Evolutionary conservation across 2,888 invertebrate species (phyloP), one percentile per base, ranked within the genome.

Genomic region (Calephelis perditalis): DNA sequence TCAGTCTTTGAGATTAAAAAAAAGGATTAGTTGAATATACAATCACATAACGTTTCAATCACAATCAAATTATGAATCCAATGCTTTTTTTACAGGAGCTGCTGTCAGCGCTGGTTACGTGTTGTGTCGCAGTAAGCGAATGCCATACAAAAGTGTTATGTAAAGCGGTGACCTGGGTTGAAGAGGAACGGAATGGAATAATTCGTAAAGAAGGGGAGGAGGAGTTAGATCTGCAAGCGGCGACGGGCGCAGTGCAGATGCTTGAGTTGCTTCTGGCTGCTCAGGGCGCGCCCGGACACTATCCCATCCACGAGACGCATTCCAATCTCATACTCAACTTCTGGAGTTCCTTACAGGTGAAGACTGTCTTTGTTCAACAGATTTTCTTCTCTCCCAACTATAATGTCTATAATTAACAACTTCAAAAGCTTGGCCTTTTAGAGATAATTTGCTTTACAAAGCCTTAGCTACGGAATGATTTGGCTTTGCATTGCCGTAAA

Each of bases 331-430:
- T 97, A 0, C 95, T 98, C 84, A 95, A 96, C 4, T 97, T 98
- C 81, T 98, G 98, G 98, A 98, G 96, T 78, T 94, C 95, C 61
- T 83, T 98, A 59, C 98, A 98, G 92, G 96, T 96, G 74, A 55
- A 54, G 8, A 6, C 40, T 6, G 40, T 26, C 26, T 3, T 0
- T 26, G 3, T 26, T 26, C 3, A 26, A 26, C 26, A 26, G 26
- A 26, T 26, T 26, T 26, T 26, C 26, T 26, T 15, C 4, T 26
- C 26, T 3, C 26, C 26, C 26, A 26, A 26, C 26, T 3, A 26
- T 26, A 26, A 26, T 3, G 26, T 26, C 26, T 26, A 26, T 26
- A 26, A 26, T 26, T 26, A 26, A 26, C 26, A 26, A 26, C n/a
- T n/a, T 15, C 15, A 15, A 15, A 15, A 15, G 15, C 15, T 15